A percentile compares a stretch with the other conserved stretches of the same genome.
Evolutionary conservation across 2,113 vertebrate genomes (phyloP).

Genomic region (Rattus norvegicus): GRCr8 NC_086024.1:35567501-35568000

Average conservation of each 20-base stretch:
- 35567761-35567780: slow-evolving; percentile 48
- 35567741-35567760: neutral
- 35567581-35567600: neutral
- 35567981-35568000: neutral
- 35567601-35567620: neutral
- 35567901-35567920: neutral
- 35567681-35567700: neutral
- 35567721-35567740: neutral
- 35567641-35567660: neutral
- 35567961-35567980: neutral
- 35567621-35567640: neutral
- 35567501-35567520: neutral
- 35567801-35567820: neutral
- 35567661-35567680: neutral
- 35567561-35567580: neutral
- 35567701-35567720: neutral
- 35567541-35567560: neutral
- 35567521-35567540: neutral
- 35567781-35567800: neutral
- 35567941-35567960: neutral
- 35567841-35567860: neutral
- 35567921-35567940: neutral
- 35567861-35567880: neutral
- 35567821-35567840: neutral
- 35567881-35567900: slow-evolving; percentile 27